Conservation (phyloP, 2,113 vertebrate species). For the Gambusia holbrooki region DNA sequence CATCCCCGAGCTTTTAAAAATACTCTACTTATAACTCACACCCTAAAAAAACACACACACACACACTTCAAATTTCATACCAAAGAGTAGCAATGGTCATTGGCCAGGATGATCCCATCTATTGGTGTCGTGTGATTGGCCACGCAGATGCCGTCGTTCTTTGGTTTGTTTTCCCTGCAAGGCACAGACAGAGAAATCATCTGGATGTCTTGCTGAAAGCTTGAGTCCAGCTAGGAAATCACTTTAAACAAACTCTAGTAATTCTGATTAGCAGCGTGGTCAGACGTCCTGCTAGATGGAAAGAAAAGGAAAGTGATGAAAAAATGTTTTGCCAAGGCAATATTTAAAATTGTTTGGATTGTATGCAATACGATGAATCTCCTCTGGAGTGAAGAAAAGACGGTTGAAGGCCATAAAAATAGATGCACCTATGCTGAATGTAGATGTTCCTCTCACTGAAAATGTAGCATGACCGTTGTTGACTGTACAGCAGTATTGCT, state of each 20-base stretch:
- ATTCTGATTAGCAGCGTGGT: no score
- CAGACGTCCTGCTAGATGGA: no score
- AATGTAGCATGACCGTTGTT: background rate
- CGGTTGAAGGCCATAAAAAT: background rate
- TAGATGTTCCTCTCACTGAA: background rate
- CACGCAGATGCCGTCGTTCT: slow-evolving; percentile 92
- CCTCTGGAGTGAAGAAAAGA: background rate
- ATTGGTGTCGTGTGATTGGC: slow-evolving; percentile 94
- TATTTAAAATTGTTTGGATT: no score
- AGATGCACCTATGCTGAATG: background rate
- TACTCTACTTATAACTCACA: background rate
- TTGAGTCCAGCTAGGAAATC: no score
- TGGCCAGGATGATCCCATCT: slow-evolving; percentile 92
- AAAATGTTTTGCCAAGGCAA: no score
- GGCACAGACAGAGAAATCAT: slow-evolving; percentile 1
- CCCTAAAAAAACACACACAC: background rate
- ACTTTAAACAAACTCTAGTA: no score
- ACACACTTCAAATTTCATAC: slow-evolving; percentile 71
- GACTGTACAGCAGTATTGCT: background rate
- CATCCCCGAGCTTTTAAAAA: background rate
- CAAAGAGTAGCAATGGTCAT: slow-evolving; percentile 91
- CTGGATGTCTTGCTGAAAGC: background rate
- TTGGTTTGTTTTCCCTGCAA: slow-evolving; percentile 89
- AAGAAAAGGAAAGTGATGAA: no score
- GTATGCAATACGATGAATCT: no score